Percentiles rank a stretch among this genome's conserved stretches.
Conservation (phyloP, 2,797 vertebrate species). For the Pseudochirops cupreus region DNA sequence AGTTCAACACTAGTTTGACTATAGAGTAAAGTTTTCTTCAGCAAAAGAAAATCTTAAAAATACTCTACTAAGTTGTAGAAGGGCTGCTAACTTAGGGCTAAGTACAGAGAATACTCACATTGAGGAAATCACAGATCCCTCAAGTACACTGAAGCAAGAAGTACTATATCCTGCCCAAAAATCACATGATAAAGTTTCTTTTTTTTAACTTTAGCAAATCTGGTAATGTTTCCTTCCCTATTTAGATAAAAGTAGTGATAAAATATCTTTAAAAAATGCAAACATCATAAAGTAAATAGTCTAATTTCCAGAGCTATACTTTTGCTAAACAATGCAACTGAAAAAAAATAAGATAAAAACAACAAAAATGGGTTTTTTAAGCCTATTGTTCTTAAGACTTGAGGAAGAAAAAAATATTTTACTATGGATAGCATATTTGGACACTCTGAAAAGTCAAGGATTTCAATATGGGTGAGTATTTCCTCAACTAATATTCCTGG, state of each 20-base stretch:
- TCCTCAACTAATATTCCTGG: neutral
- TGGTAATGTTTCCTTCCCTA: constrained; percentile 5
- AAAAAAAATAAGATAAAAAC: neutral
- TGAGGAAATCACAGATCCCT: neutral
- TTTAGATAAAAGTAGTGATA: neutral
- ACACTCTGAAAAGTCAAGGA: neutral
- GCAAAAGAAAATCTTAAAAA: neutral
- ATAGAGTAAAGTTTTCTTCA: neutral
- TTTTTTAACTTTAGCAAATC: neutral
- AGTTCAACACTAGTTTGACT: neutral
- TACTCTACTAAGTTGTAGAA: neutral
- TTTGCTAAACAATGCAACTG: constrained; percentile 21
- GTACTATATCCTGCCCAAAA: neutral
- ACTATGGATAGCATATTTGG: neutral
- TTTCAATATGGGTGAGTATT: neutral
- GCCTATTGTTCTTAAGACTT: constrained; percentile 28
- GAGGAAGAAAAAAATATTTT: neutral
- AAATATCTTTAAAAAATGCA: constrained; percentile 30
- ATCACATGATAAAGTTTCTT: neutral
- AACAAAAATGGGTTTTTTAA: neutral
- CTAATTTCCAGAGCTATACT: constrained; percentile 15
- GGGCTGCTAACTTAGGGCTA: neutral
- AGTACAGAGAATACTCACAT: neutral
- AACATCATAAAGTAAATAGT: neutral
- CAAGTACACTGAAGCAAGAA: neutral